phyloP scores from a whole-genome alignment of 2,888 invertebrate species.

The Phengaris alcon region DNA sequence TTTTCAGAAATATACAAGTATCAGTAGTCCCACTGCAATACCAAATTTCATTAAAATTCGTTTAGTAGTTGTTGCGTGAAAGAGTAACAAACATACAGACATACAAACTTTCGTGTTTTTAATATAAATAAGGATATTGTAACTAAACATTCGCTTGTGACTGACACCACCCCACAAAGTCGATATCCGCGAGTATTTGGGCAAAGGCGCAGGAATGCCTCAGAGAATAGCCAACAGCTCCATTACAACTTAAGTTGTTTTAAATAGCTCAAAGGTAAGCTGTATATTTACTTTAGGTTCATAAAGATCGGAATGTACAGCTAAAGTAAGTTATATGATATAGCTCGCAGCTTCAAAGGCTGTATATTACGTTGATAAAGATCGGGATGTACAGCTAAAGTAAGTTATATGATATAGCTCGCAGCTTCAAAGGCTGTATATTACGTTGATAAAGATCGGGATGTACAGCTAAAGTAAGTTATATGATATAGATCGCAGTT shows the following conservation, averaged over 20 bases:
- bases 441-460: background rate
- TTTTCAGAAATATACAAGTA: too few relatives aligned
- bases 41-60: too few relatives aligned
- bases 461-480: too few relatives aligned
- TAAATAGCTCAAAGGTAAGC: conserved; percentile 1
- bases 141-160: background rate
- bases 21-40: too few relatives aligned
- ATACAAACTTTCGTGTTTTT: too few relatives aligned
- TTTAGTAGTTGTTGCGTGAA: too few relatives aligned
- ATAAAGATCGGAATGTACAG: background rate
- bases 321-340: too few relatives aligned
- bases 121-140: background rate
- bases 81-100: too few relatives aligned
- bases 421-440: background rate
- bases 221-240: conserved; percentile 2
- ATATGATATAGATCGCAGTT: too few relatives aligned
- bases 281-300: background rate
- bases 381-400: too few relatives aligned
- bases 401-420: too few relatives aligned
- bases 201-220: background rate
- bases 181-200: background rate
- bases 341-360: background rate
- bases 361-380: background rate
- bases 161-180: background rate
- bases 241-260: background rate